phyloP scores from a whole-genome alignment of 2,888 invertebrate genomes.

The Cistogaster globosa region DNA sequence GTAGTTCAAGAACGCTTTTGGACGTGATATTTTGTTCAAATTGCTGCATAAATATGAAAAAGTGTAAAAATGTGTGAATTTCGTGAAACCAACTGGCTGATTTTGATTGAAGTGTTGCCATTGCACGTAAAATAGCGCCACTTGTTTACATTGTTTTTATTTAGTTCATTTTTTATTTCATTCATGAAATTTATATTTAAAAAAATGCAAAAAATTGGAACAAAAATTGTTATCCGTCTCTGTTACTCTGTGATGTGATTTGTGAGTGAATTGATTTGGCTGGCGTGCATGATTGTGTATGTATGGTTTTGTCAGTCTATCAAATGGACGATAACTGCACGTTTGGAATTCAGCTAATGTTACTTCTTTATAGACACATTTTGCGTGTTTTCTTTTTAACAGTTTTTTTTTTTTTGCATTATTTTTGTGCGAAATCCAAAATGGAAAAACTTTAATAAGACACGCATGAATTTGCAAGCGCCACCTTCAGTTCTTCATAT shows the following conservation, averaged over 20 bases:
- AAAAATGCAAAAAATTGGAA: slow-evolving; percentile 62
- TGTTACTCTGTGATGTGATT: slow-evolving; percentile 58
- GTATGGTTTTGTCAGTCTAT: slow-evolving; percentile 25
- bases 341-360: slow-evolving; percentile 71
- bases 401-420: slow-evolving; percentile 1
- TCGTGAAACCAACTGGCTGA: slow-evolving; percentile 41
- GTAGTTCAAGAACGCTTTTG: slow-evolving; percentile 72
- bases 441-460: slow-evolving; percentile 46
- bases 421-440: slow-evolving; percentile 66
- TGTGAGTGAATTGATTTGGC: slow-evolving; percentile 32
- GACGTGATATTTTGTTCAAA: slow-evolving; percentile 75
- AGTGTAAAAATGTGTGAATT: slow-evolving; percentile 5
- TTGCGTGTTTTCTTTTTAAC: slow-evolving; percentile 46
- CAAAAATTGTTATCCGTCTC: slow-evolving; percentile 44
- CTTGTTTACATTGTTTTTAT: slow-evolving; percentile 52
- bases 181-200: slow-evolving; percentile 66
- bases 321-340: slow-evolving; percentile 66
- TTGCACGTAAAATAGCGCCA: slow-evolving; percentile 68
- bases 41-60: slow-evolving; percentile 29
- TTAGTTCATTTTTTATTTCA: slow-evolving; percentile 62
- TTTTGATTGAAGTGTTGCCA: slow-evolving; percentile 69
- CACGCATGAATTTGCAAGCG: slow-evolving; percentile 65
- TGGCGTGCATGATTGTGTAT: background rate
- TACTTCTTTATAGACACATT: slow-evolving; percentile 60
- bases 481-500: slow-evolving; percentile 45